Percentiles rank a stretch among this genome's conserved stretches.
phyloP scores from a whole-genome alignment of 2,888 invertebrate genomes.

The Tuta absoluta region DNA sequence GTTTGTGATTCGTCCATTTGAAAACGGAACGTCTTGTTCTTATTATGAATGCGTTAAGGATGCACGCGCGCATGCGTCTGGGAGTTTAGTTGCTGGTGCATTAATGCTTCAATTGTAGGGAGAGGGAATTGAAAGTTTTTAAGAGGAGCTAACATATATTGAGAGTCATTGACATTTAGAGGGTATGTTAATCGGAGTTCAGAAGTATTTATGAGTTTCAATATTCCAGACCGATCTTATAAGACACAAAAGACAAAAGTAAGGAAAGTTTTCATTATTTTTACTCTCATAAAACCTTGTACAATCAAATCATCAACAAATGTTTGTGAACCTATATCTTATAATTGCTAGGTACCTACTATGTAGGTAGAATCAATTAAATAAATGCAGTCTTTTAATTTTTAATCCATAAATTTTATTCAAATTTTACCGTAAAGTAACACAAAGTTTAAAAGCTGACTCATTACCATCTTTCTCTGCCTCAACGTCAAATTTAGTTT shows the following conservation, averaged over 20 bases:
- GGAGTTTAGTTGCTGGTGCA: constrained; percentile 81
- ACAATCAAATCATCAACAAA: neutral
- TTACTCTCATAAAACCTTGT: neutral
- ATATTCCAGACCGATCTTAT: neutral
- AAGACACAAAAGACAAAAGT: neutral
- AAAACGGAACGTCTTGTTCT: constrained; percentile 74
- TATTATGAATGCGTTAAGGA: constrained; percentile 78
- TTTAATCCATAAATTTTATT: neutral
- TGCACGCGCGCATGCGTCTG: constrained; percentile 76
- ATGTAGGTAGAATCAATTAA: too few relatives aligned
- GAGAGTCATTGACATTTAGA: constrained; percentile 5
- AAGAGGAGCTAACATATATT: constrained; percentile 11
- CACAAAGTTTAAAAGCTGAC: constrained; percentile 12
- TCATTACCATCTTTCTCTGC: constrained; percentile 19
- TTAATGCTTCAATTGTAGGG: constrained; percentile 60
- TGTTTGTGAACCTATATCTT: too few relatives aligned
- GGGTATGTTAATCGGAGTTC: neutral
- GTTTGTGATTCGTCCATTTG: constrained; percentile 72
- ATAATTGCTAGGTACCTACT: too few relatives aligned
- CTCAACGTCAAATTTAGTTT: constrained; percentile 36
- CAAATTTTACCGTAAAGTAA: neutral
- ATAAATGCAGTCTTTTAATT: neutral
- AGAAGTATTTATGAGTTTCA: neutral
- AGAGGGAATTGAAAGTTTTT: constrained; percentile 15
- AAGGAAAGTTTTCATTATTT: too few relatives aligned